Percentiles rank a stretch among this genome's conserved stretches.
Evolutionary conservation across 2,888 invertebrate species (phyloP).

Genomic region (Exocentrus adspersus): DNA sequence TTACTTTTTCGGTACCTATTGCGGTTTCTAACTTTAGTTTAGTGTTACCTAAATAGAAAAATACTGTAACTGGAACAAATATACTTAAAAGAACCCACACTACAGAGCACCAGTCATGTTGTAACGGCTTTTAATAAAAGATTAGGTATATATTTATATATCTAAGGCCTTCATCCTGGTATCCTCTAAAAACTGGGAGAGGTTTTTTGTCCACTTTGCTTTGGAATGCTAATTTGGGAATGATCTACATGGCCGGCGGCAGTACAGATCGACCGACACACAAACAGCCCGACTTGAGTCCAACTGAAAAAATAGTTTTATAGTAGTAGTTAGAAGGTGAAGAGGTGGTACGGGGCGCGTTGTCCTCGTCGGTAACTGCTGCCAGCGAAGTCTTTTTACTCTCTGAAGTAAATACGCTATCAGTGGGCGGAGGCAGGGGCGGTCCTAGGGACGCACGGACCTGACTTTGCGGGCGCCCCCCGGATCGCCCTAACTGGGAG

Average conservation of each 20-base stretch:
- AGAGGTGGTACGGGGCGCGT: slow-evolving; percentile 16
- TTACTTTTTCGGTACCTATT: background rate
- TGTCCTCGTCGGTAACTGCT: slow-evolving; percentile 51
- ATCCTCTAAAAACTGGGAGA: slow-evolving; percentile 44
- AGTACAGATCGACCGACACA: slow-evolving; percentile 50
- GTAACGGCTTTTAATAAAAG: slow-evolving; percentile 33
- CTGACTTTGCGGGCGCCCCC: slow-evolving; percentile 59
- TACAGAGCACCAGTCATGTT: slow-evolving; percentile 55
- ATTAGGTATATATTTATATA: no score
- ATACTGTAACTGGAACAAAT: no score
- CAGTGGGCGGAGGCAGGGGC: slow-evolving; percentile 53
- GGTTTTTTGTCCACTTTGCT: slow-evolving; percentile 39
- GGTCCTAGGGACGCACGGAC: slow-evolving; percentile 56
- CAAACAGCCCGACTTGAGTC: slow-evolving; percentile 29
- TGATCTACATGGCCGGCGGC: slow-evolving; percentile 58
- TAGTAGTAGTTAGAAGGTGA: slow-evolving; percentile 18
- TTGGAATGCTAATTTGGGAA: slow-evolving; percentile 52
- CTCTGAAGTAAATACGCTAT: slow-evolving; percentile 63
- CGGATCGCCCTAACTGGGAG: slow-evolving; percentile 47
- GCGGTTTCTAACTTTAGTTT: slow-evolving; percentile 20
- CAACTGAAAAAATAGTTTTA: slow-evolving; percentile 30
- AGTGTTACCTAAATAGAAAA: slow-evolving; percentile 9
- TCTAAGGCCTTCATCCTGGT: slow-evolving; percentile 52
- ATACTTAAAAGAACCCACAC: slow-evolving; percentile 46
- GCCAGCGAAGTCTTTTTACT: slow-evolving; percentile 63